A percentile compares a stretch with the other conserved stretches of the same genome.
Evolutionary conservation across 2,113 vertebrate species (phyloP).

Genomic region (Hippopotamus amphibius): DNA sequence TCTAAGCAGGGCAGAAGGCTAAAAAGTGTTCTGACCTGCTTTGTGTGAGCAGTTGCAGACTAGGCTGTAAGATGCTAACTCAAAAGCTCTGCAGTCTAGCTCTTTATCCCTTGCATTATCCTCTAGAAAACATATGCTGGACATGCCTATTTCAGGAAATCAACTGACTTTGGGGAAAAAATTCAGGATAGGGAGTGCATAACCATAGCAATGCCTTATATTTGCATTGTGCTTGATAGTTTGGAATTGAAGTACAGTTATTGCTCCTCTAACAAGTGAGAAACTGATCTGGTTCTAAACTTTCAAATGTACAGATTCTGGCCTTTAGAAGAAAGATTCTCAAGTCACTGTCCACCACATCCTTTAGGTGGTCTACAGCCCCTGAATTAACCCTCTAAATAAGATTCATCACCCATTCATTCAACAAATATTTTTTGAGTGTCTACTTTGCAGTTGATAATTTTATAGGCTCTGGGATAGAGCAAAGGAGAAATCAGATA

Average conservation of each 20-base stretch:
- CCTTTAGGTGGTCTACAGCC: not conserved
- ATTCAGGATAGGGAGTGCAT: not conserved
- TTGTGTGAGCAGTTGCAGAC: not conserved
- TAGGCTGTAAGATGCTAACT: not conserved
- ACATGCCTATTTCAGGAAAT: not conserved
- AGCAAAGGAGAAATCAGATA: not conserved
- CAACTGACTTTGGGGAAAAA: not conserved
- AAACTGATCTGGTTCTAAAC: not conserved
- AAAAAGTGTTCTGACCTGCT: not conserved
- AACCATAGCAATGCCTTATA: not conserved
- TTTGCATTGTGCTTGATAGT: not conserved
- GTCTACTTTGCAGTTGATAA: not conserved
- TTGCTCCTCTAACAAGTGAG: not conserved
- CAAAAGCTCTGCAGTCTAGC: not conserved
- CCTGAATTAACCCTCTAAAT: not conserved
- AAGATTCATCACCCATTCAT: not conserved
- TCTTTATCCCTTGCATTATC: not conserved
- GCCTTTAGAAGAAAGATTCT: not conserved
- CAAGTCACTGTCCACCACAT: not conserved
- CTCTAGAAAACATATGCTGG: not conserved
- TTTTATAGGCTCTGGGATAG: not conserved
- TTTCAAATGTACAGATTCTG: not conserved
- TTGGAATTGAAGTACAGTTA: not conserved
- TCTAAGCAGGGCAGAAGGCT: not conserved
- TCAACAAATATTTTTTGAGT: conserved; percentile 1